These are phyloP conservation scores for Meliscaeva auricollis DNA, from an alignment of 2,888 invertebrate species.

Conservation along the genomic window DNA sequence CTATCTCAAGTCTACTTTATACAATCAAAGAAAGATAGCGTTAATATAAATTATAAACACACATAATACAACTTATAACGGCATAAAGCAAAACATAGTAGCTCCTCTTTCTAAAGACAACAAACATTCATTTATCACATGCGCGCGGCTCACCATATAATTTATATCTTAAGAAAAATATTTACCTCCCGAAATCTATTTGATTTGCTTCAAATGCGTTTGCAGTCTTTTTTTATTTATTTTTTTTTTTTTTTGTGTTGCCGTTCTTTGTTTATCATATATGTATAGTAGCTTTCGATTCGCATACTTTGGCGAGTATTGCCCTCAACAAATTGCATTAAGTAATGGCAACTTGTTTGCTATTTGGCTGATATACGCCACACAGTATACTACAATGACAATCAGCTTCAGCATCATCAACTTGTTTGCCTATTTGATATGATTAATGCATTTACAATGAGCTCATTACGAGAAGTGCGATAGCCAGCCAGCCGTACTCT, in stretches of 20 bases:
- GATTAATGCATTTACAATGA: slow-evolving; percentile 76
- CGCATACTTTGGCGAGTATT: slow-evolving; percentile 62
- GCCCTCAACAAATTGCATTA: slow-evolving; percentile 72
- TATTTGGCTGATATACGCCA: slow-evolving; percentile 51
- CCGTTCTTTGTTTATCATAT: background rate
- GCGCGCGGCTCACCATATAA: background rate
- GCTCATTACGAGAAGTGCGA: slow-evolving; percentile 75
- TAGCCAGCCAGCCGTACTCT: slow-evolving; percentile 58
- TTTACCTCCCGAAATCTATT: slow-evolving; percentile 25
- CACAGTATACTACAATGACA: slow-evolving; percentile 65
- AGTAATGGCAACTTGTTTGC: slow-evolving; percentile 67
- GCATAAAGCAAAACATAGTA: background rate
- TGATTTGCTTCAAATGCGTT: slow-evolving; percentile 34
- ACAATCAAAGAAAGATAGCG: too few relatives aligned
- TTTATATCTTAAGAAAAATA: slow-evolving; percentile 15
- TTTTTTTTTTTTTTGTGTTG: background rate
- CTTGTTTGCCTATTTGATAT: slow-evolving; percentile 73
- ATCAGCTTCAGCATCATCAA: slow-evolving; percentile 64
- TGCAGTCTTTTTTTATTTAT: background rate
- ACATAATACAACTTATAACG: background rate
- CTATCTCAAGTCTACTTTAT: too few relatives aligned
- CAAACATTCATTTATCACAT: slow-evolving; percentile 11
- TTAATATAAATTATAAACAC: background rate
- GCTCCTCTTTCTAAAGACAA: background rate
- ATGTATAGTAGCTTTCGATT: slow-evolving; percentile 1